Evolutionary conservation across 2,113 vertebrate genomes (phyloP).

Genomic region (Oxygymnocypris stewartii): DNA sequence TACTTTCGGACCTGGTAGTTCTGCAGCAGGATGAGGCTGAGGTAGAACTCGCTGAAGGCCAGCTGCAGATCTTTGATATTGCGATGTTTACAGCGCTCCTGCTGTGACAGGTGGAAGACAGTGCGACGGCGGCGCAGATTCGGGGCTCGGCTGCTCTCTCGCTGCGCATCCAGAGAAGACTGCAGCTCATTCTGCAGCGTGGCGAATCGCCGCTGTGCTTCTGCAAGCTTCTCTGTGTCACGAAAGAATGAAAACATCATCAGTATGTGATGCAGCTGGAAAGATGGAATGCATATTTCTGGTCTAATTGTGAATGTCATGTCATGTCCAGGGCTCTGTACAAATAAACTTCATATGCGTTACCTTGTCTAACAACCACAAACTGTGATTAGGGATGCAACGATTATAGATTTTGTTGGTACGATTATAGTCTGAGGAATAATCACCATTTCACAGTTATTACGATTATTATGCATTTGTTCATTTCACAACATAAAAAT

Average conservation of each 20-base stretch:
- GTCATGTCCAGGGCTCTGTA: neutral
- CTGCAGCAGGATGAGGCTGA: constrained; percentile 98
- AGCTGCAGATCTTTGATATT: constrained; percentile 97
- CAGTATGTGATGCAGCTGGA: neutral
- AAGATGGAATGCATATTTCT: neutral
- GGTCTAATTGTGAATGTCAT: neutral
- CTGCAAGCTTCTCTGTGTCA: constrained; percentile 90
- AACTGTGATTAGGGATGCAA: neutral
- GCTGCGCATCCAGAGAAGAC: constrained; percentile 92
- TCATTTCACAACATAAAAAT: too few species aligned
- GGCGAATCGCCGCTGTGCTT: constrained; percentile 93
- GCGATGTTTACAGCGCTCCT: constrained; percentile 93
- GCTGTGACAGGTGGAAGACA: constrained; percentile 94
- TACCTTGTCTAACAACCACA: neutral
- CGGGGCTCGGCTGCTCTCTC: constrained; percentile 81
- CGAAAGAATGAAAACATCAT: constrained; percentile 5
- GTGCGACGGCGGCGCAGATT: constrained; percentile 85
- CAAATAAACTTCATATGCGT: neutral
- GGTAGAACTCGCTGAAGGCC: constrained; percentile 99
- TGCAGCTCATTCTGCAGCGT: constrained; percentile 96
- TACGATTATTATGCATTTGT: too few species aligned
- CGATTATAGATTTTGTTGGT: too few species aligned
- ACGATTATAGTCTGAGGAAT: too few species aligned
- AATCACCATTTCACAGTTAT: too few species aligned
- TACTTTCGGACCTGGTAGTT: constrained; percentile 89